These are phyloP conservation scores for Drosophila hamatofila DNA, from an alignment of 2,888 invertebrate species.

Conservation along the genomic window DNA sequence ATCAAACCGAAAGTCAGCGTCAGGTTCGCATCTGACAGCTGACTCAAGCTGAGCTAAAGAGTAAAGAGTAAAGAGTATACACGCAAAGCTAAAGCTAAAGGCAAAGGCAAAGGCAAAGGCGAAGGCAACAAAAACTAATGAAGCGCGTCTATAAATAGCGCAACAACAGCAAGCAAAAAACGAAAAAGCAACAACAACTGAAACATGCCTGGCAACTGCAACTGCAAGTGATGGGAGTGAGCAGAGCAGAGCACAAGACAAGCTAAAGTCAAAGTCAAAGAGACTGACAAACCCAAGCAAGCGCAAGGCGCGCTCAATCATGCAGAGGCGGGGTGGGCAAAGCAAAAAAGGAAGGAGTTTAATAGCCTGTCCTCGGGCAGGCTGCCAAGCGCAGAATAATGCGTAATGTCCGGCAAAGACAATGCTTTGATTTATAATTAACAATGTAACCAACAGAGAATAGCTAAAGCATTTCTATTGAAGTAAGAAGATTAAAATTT, in stretches of 20 bases:
- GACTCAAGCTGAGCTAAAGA: slow-evolving; percentile 26
- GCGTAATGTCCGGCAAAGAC: background rate
- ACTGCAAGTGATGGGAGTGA: slow-evolving; percentile 41
- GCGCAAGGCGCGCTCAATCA: too few species aligned
- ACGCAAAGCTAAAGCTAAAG: slow-evolving; percentile 12
- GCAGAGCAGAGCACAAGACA: slow-evolving; percentile 30
- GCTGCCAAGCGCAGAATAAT: background rate
- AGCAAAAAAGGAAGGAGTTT: background rate
- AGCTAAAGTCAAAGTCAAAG: slow-evolving; percentile 43
- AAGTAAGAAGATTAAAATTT: background rate
- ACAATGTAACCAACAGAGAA: background rate
- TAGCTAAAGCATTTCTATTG: background rate
- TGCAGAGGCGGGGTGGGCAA: background rate
- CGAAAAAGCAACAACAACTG: slow-evolving; percentile 5
- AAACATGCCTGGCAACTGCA: slow-evolving; percentile 28
- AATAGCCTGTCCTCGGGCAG: background rate
- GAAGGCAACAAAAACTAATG: slow-evolving; percentile 49
- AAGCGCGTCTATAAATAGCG: slow-evolving; percentile 65
- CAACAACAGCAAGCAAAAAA: slow-evolving; percentile 29
- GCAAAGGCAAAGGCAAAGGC: slow-evolving; percentile 16
- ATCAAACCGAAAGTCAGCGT: slow-evolving; percentile 29
- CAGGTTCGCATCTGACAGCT: slow-evolving; percentile 51
- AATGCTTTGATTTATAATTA: background rate
- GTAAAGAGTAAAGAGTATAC: slow-evolving; percentile 19
- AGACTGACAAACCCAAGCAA: background rate